Percentiles rank a stretch among this genome's conserved stretches.
Conservation (phyloP, 2,113 vertebrate species). For the Leptodactylus fuscus region DNA sequence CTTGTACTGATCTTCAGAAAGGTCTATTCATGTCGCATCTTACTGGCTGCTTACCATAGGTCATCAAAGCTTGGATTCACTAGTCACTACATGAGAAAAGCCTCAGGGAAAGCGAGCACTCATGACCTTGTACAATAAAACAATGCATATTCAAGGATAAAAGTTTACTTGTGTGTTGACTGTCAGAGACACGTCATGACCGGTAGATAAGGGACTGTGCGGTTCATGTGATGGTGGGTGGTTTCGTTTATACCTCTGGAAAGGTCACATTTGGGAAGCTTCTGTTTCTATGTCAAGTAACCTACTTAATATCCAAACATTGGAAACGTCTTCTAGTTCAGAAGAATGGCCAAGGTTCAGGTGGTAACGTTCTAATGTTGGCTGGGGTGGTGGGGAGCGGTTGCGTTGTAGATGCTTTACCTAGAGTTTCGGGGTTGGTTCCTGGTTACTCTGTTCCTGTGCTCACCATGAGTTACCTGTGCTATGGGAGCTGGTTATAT, state of each 20-base stretch:
- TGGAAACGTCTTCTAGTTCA: too few species aligned
- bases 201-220: background rate
- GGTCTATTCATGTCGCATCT: background rate
- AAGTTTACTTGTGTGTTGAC: background rate
- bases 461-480: too few species aligned
- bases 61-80: slow-evolving; percentile 49
- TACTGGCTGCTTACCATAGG: slow-evolving; percentile 6
- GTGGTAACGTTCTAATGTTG: too few species aligned
- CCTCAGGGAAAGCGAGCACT: slow-evolving; percentile 29
- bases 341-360: too few species aligned
- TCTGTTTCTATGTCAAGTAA: too few species aligned
- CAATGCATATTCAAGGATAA: slow-evolving; percentile 16
- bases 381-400: too few species aligned
- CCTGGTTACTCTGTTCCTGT: too few species aligned
- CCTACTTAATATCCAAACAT: too few species aligned
- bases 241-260: background rate
- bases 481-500: too few species aligned
- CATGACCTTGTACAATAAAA: slow-evolving; percentile 41
- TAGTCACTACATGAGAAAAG: slow-evolving; percentile 36
- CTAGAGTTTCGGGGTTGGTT: too few species aligned
- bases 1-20: slow-evolving; percentile 4
- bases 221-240: slow-evolving; percentile 15
- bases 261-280: too few species aligned
- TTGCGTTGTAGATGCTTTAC: too few species aligned
- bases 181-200: background rate